These are phyloP conservation scores for Cantharis nigra DNA, from an alignment of 2,888 invertebrate genomes.

Conservation along the genomic window DNA sequence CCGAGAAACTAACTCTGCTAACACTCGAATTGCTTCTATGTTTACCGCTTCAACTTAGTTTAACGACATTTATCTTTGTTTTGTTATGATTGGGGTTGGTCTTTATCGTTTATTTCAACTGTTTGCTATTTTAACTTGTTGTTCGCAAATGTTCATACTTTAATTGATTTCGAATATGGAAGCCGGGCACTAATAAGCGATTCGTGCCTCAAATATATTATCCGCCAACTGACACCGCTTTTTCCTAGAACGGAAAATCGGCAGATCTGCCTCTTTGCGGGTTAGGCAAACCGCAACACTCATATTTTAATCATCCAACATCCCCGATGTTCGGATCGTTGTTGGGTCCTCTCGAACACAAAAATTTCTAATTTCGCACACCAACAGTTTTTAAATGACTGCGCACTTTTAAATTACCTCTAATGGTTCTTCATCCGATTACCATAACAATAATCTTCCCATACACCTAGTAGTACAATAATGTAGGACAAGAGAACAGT, in stretches of 20 bases:
- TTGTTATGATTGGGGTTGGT: constrained; percentile 32
- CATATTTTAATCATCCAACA: neutral
- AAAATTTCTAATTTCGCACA: neutral
- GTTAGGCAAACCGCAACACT: neutral
- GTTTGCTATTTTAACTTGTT: neutral
- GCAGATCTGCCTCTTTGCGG: neutral
- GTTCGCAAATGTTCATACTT: neutral
- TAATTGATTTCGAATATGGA: neutral
- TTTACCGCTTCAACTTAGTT: constrained; percentile 42
- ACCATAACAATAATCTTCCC: neutral
- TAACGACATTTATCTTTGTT: constrained; percentile 47
- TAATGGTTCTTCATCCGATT: neutral
- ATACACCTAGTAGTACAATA: neutral
- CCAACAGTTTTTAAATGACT: neutral
- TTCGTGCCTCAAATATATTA: neutral
- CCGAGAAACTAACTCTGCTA: constrained; percentile 41
- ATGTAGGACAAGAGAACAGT: neutral
- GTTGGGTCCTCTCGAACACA: neutral
- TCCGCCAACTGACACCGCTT: too few relatives aligned
- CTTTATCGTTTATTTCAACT: constrained; percentile 11
- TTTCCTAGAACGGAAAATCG: too few relatives aligned
- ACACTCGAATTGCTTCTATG: constrained; percentile 39
- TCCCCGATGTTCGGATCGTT: neutral
- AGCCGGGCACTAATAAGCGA: neutral
- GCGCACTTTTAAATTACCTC: neutral